Percentiles rank a stretch among this genome's conserved stretches.
These are phyloP conservation scores for Leucosticte australis DNA, from an alignment of 2,113 vertebrate species.

Conservation along the genomic window DNA sequence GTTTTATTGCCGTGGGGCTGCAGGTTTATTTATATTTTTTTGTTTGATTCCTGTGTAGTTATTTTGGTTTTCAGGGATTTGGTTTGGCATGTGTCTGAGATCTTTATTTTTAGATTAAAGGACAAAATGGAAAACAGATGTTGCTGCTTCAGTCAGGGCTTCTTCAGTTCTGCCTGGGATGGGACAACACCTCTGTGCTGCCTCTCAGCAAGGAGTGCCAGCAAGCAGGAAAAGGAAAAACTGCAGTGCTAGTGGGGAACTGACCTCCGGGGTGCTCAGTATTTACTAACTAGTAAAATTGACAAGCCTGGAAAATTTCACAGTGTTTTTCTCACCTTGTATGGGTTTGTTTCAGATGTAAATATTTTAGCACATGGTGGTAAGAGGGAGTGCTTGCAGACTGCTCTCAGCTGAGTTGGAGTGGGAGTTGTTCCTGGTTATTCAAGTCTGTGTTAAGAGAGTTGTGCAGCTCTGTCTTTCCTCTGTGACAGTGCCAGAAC, in stretches of 20 bases:
- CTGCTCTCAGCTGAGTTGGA: not conserved
- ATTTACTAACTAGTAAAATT: not conserved
- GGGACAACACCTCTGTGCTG: not conserved
- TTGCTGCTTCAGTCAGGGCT: not conserved
- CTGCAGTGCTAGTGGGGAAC: not conserved
- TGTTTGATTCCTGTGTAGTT: slow-evolving; percentile 38
- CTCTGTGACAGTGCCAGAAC: not conserved
- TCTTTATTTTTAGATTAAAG: slow-evolving; percentile 67
- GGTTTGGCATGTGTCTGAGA: slow-evolving; percentile 52
- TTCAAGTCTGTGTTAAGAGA: not conserved
- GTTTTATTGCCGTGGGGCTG: slow-evolving; percentile 42
- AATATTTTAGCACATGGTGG: not conserved
- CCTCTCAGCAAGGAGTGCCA: not conserved
- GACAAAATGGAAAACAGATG: slow-evolving; percentile 65
- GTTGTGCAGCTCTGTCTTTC: not conserved
- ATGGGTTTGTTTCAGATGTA: not conserved
- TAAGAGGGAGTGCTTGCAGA: not conserved
- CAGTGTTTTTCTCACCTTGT: not conserved
- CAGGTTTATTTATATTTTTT: slow-evolving; percentile 67
- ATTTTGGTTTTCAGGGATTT: slow-evolving; percentile 65
- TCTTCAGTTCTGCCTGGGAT: not conserved
- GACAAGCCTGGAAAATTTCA: not conserved
- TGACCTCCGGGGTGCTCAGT: not conserved
- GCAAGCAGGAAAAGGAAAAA: not conserved
- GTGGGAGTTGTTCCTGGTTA: not conserved